Base-by-base conservation (phyloP, 2,113 vertebrate species). In the Platysteira castanea region DNA sequence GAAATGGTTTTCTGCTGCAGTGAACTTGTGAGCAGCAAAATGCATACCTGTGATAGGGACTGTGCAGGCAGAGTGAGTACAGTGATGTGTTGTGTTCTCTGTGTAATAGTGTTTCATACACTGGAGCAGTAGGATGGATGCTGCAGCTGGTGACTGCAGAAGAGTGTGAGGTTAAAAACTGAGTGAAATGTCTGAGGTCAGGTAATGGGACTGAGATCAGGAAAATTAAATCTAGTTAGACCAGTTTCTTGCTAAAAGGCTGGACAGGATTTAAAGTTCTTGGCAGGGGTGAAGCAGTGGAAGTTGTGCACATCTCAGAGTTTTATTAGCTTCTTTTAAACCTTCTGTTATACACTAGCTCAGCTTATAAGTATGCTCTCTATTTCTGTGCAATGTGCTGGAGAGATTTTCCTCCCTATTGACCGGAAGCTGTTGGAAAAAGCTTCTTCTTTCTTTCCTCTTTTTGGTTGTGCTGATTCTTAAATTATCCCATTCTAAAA, bases 251-350 rank as follows among this genome's bases (percentile, higher is more conserved):
- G 22, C n/a, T 73, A 50, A 77, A 77, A 75, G 27, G 19, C 13
- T 89, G 50, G 56, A n/a, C 11, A 69, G 5, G 10, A 41, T 94
- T 94, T 78, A 31, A 78, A 75, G 54, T 65, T 74, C 26, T 27
- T 52, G 15, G 28, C n/a, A n/a, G 6, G 2, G 2, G 6, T 2
- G 18, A 11, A 19, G 6, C 1, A 1, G 22, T 65, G 31, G 26
- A 26, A 64, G 2, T 12, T 86, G 17, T 28, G 19, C 9, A 41
- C 2, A 6, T 73, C 7, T 46, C n/a, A 57, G 37, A 59, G 67
- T 87, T 89, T 49, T 57, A 35, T 76, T 63, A 23, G 10, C 42
- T 83, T 74, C 10, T 42, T 61, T 90, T 59, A 71, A 52, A 80
- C 49, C 20, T 73, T 88, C 24, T 83, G n/a, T 80, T 31, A 33